phyloP scores from a whole-genome alignment of 2,888 invertebrate species.

The Drosophila vallismaia region DNA sequence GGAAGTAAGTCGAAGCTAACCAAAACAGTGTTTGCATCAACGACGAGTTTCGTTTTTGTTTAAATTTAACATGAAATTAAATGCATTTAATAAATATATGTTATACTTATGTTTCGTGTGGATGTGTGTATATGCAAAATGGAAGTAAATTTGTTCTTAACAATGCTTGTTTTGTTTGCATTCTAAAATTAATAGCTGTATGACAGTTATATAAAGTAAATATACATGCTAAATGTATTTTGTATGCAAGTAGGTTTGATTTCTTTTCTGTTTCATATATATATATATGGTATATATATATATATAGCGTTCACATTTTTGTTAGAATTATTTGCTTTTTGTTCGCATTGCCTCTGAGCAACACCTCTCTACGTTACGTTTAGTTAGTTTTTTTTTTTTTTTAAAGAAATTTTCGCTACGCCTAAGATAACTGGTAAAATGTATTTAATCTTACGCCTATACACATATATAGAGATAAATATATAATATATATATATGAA shows the following conservation, averaged over 20 bases:
- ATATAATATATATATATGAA: constrained; percentile 11
- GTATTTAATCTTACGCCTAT: constrained; percentile 46
- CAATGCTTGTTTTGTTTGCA: constrained; percentile 58
- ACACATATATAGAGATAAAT: constrained; percentile 19
- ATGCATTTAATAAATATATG: constrained; percentile 74
- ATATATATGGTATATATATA: constrained; percentile 52
- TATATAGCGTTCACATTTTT: constrained; percentile 64
- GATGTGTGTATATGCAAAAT: constrained; percentile 61
- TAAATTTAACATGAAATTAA: constrained; percentile 76
- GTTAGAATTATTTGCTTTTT: constrained; percentile 60
- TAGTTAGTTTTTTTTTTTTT: constrained; percentile 25
- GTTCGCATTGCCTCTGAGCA: constrained; percentile 14
- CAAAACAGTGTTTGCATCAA: constrained; percentile 65
- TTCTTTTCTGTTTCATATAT: constrained; percentile 25
- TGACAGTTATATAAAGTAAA: constrained; percentile 51
- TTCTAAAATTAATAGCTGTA: constrained; percentile 58
- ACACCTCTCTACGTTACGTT: constrained; percentile 7
- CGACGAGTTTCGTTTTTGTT: constrained; percentile 51
- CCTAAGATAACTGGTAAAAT: constrained; percentile 77
- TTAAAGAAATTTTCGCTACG: constrained; percentile 66
- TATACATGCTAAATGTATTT: constrained; percentile 39
- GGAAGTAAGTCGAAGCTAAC: constrained; percentile 75
- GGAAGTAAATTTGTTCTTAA: constrained; percentile 80
- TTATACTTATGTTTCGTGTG: constrained; percentile 44
- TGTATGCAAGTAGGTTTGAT: constrained; percentile 10